Conservation (phyloP, 2,888 invertebrate genomes). For the Polydesmus complanatus region DNA sequence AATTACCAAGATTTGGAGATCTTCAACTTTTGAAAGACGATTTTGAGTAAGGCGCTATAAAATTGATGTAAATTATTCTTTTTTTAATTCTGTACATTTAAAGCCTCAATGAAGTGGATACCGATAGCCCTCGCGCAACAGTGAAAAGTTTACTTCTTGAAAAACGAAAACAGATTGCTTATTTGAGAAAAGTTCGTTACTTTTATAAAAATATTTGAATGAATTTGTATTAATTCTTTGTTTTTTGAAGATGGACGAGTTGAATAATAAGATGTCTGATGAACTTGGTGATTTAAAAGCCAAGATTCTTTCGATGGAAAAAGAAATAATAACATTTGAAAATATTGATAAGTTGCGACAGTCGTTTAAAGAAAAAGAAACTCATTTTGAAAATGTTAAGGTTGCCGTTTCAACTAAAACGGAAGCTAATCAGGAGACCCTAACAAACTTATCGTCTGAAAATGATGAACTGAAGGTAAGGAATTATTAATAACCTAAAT, state of each 20-base stretch:
- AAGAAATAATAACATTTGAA: slow-evolving; percentile 45
- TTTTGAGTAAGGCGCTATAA: slow-evolving; percentile 26
- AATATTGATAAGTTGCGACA: slow-evolving; percentile 40
- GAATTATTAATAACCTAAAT: not conserved
- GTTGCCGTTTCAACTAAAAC: not conserved
- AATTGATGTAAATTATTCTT: not conserved
- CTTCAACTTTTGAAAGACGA: slow-evolving; percentile 37
- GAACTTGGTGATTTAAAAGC: slow-evolving; percentile 38
- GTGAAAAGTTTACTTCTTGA: slow-evolving; percentile 49
- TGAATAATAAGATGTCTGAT: slow-evolving; percentile 50
- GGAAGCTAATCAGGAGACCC: not conserved
- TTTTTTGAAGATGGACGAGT: slow-evolving; percentile 42
- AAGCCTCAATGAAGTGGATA: slow-evolving; percentile 41
- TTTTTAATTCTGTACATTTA: not conserved
- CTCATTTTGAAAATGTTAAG: slow-evolving; percentile 26
- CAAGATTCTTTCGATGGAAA: slow-evolving; percentile 42
- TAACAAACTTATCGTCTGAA: slow-evolving; percentile 39
- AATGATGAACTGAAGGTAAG: slow-evolving; percentile 41
- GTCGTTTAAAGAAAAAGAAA: slow-evolving; percentile 29
- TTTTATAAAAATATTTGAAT: not conserved
- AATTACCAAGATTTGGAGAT: slow-evolving; percentile 33
- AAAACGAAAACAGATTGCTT: slow-evolving; percentile 32
- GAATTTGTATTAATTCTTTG: not conserved
- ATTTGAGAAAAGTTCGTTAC: slow-evolving; percentile 21
- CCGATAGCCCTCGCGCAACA: slow-evolving; percentile 46